Percentiles rank a stretch among this genome's conserved stretches.
phyloP scores from a whole-genome alignment of 2,888 invertebrate genomes.

The Lacanobia wlatinum region DNA sequence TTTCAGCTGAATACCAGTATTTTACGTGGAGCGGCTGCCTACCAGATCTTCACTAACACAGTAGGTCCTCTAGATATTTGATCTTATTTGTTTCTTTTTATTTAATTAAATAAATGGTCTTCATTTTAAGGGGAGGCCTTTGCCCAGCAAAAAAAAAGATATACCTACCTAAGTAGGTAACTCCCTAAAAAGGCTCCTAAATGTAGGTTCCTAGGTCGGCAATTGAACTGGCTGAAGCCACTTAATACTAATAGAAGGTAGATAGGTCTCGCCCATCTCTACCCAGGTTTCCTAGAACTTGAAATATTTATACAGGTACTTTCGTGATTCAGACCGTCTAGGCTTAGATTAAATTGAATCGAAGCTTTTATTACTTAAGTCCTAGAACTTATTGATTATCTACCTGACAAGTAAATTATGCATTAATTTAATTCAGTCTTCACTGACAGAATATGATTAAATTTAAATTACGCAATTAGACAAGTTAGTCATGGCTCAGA shows the following conservation, averaged over 20 bases:
- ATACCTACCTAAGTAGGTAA: too few species aligned
- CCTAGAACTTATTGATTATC: background rate
- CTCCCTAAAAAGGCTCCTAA: too few species aligned
- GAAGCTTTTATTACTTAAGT: background rate
- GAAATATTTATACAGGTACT: constrained; percentile 12
- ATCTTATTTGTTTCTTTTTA: too few species aligned
- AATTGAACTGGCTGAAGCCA: background rate
- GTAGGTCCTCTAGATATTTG: too few species aligned
- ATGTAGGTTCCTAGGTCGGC: too few species aligned
- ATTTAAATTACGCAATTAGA: constrained; percentile 35
- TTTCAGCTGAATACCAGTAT: too few species aligned
- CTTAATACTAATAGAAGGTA: background rate
- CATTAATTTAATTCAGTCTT: constrained; percentile 1
- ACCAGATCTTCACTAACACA: too few species aligned
- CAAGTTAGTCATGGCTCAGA: constrained; percentile 21
- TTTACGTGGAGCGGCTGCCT: too few species aligned
- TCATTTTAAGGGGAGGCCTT: too few species aligned
- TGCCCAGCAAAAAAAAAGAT: too few species aligned
- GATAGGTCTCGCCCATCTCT: too few species aligned
- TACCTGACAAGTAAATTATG: background rate
- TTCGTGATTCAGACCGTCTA: background rate
- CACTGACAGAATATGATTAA: background rate
- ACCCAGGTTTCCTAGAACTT: constrained; percentile 6
- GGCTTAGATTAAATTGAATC: background rate
- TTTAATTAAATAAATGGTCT: too few species aligned